Evolutionary conservation across 1,140 invertebrate species (phyloP).

Genomic region (Pantala flavescens): DNA sequence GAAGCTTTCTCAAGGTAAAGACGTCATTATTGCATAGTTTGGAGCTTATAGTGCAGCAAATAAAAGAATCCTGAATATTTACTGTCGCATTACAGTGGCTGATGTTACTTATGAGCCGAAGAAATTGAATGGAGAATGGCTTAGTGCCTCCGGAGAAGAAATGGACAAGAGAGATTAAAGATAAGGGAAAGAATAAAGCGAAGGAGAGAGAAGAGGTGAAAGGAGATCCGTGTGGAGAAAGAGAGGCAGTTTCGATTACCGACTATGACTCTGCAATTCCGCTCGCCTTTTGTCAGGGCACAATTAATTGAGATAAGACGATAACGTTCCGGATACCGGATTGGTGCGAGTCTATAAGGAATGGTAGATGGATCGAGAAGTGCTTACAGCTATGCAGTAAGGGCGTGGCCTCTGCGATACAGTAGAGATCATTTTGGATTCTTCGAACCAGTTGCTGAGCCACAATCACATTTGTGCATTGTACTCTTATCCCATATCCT

Average conservation of each 20-base stretch:
- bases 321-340: constrained; percentile 4
- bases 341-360: neutral
- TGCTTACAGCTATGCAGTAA: neutral
- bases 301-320: constrained; percentile 7
- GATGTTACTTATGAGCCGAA: too few relatives aligned
- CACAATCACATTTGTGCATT: too few relatives aligned
- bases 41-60: too few relatives aligned
- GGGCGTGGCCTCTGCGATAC: neutral
- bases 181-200: neutral
- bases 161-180: neutral
- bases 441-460: too few relatives aligned
- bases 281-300: neutral
- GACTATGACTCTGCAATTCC: neutral
- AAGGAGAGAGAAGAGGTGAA: neutral
- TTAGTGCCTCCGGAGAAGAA: neutral
- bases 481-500: too few relatives aligned
- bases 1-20: too few relatives aligned
- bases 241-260: neutral
- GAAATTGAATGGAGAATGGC: neutral
- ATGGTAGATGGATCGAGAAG: neutral
- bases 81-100: too few relatives aligned
- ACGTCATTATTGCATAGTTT: too few relatives aligned
- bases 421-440: neutral
- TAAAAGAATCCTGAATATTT: too few relatives aligned
- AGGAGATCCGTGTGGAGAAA: neutral